phyloP scores from a whole-genome alignment of 2,113 vertebrate genomes.

The Psettodes erumei region DNA sequence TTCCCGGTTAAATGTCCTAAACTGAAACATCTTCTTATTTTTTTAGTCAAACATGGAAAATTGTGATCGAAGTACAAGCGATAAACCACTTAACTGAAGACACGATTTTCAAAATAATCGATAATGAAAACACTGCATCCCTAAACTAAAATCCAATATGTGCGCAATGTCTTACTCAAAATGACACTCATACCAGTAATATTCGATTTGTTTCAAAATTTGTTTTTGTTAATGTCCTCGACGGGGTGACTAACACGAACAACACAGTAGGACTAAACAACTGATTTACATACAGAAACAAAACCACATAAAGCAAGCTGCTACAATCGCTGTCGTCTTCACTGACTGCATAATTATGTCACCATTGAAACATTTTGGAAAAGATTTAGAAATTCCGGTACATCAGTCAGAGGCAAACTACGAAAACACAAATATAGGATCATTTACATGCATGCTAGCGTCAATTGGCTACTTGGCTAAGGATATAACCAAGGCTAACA shows the following conservation, averaged over 20 bases:
- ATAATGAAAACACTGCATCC: not conserved
- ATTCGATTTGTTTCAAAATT: too few species aligned
- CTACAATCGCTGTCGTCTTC: not conserved
- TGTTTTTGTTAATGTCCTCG: too few species aligned
- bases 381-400: not conserved
- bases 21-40: not conserved
- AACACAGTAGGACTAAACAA: not conserved
- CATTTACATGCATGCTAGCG: not conserved
- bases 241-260: not conserved
- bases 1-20: too few species aligned
- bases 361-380: not conserved
- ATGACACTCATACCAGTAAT: not conserved
- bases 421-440: not conserved
- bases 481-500: not conserved
- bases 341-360: not conserved
- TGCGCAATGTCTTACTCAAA: not conserved
- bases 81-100: not conserved
- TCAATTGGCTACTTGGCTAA: conserved; percentile 6
- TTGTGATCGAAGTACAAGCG: too few species aligned
- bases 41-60: not conserved
- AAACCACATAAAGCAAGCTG: not conserved
- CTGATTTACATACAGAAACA: too few species aligned
- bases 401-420: not conserved
- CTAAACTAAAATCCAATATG: not conserved
- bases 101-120: not conserved